phyloP scores from a whole-genome alignment of 2,113 vertebrate genomes.

The Anhinga rufa region DNA sequence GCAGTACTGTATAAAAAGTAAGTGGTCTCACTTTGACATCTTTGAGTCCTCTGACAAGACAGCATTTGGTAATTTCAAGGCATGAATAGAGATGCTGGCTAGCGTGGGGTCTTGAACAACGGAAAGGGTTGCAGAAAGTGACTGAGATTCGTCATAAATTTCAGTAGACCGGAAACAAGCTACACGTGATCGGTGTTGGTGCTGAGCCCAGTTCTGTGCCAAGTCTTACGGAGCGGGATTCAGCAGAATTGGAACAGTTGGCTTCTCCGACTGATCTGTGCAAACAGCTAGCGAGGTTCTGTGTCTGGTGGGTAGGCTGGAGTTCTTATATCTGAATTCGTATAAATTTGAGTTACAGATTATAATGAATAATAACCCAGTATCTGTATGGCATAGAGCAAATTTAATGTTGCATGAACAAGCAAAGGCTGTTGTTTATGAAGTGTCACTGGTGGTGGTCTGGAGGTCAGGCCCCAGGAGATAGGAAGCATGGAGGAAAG shows the following conservation, averaged over 20 bases:
- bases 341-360: neutral
- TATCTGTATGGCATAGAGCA: neutral
- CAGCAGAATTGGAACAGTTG: neutral
- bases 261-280: neutral
- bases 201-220: neutral
- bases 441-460: neutral
- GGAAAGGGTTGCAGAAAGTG: neutral
- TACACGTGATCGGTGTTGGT: accelerated
- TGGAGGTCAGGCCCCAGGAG: neutral
- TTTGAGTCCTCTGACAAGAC: neutral
- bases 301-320: neutral
- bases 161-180: neutral
- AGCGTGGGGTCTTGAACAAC: accelerated
- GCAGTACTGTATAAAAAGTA: slow-evolving; percentile 94
- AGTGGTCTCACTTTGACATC: slow-evolving; percentile 52
- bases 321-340: neutral
- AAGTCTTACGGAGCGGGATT: neutral
- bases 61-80: neutral
- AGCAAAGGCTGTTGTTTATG: neutral
- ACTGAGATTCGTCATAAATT: neutral
- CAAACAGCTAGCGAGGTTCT: neutral
- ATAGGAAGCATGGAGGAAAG: neutral
- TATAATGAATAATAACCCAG: neutral
- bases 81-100: neutral
- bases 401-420: neutral